Percentiles rank a stretch among this genome's conserved stretches.
Evolutionary conservation across 2,797 vertebrate species (phyloP).

Genomic region (Myripristis murdjan): DNA sequence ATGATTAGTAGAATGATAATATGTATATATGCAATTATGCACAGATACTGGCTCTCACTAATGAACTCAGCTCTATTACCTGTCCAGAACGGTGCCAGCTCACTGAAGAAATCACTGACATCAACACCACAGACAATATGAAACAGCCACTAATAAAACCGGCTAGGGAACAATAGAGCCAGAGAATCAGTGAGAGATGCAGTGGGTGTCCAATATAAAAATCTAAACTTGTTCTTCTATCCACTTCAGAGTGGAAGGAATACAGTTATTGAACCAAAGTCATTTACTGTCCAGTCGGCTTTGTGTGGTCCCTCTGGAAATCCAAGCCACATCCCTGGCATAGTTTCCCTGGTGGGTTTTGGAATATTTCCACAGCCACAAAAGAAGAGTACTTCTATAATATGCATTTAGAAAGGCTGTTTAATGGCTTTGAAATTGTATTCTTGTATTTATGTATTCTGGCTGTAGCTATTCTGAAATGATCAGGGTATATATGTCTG

Average conservation of each 20-base stretch:
- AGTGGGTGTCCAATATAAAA: not conserved
- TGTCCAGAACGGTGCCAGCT: not conserved
- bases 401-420: too few species aligned
- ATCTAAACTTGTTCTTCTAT: not conserved
- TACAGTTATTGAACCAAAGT: too few species aligned
- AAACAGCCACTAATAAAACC: not conserved
- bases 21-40: slow-evolving; percentile 15
- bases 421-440: too few species aligned
- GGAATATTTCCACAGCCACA: too few species aligned
- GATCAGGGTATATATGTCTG: too few species aligned
- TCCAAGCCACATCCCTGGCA: too few species aligned
- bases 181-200: not conserved
- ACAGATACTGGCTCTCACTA: slow-evolving; percentile 3
- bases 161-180: not conserved
- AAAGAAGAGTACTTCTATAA: too few species aligned
- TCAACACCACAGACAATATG: not conserved
- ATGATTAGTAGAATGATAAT: not conserved
- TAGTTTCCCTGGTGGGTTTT: too few species aligned
- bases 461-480: too few species aligned
- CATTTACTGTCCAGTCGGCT: too few species aligned
- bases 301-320: too few species aligned
- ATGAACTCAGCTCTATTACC: not conserved
- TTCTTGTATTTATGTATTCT: too few species aligned
- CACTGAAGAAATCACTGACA: not conserved
- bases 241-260: not conserved